Base-by-base conservation (phyloP, 1,140 invertebrate species). In the Reticulitermes speratus region DNA sequence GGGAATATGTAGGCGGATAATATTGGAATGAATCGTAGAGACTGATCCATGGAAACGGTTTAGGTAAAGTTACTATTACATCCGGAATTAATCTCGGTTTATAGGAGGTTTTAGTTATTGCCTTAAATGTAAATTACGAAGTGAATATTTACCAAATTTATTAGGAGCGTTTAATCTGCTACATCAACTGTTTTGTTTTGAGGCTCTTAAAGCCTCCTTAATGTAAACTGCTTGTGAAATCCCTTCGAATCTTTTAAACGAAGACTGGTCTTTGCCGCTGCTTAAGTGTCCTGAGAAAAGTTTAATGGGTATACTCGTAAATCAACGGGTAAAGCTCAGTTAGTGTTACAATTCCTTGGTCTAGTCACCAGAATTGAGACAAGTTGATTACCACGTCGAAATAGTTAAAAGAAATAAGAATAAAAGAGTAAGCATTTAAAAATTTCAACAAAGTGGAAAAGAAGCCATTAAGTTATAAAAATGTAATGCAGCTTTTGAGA, bases 211-310 rank as follows among this genome's bases (percentile, higher is more conserved):
- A 75, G 65, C 30, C 25, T 30, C n/a, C 65, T 6, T 30, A 75
- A 30, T 75, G 65, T 75, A 75, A 75, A 75, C 65, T 75, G n/a
- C n/a, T 75, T 75, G 65, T 75, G 65, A 75, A 75, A 75, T 75
- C n/a, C 14, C n/a, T 11, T 30, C 65, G 65, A 9, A 25, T 75
- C 25, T 75, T 30, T 75, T 25, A 75, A 75, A 30, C 3, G n/a
- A 9, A 75, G n/a, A 75, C 25, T 75, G n/a, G 65, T 25, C 65
- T 75, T 75, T 14, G 25, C 25, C 9, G 2, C 65, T 75, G 38
- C 65, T 75, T 25, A 75, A 75, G 65, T 75, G n/a, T 30, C 7
- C 65, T 75, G 25, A 75, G 25, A 75, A 75, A 6, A 30, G 3
- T 75, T 25, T 75, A 30, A 75, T 30, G 65, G 25, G n/a, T 30